phyloP scores from a whole-genome alignment of 2,113 vertebrate genomes.

The Caracal caracal region DNA sequence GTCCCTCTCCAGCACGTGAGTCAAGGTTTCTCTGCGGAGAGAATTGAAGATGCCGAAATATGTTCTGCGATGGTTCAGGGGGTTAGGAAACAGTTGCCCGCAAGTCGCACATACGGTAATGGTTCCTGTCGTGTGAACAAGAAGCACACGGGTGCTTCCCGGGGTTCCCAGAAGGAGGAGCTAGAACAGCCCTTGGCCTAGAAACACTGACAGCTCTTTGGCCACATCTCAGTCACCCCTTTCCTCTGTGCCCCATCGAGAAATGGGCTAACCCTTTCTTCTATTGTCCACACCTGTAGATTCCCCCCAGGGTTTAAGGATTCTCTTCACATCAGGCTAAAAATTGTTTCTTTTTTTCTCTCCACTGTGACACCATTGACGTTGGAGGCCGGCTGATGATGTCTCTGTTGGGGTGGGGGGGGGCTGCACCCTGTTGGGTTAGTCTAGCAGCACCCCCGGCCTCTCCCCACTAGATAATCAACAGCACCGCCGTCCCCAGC shows the following conservation, averaged over 20 bases:
- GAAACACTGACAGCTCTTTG: background rate
- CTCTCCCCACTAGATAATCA: too few relatives aligned
- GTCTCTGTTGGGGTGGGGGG: background rate
- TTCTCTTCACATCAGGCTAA: background rate
- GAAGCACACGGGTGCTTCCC: background rate
- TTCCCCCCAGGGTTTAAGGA: background rate
- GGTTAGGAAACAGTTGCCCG: background rate
- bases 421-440: background rate
- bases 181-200: background rate
- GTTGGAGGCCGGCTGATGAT: background rate
- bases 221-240: background rate
- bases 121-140: background rate
- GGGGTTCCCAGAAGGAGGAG: background rate
- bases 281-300: background rate
- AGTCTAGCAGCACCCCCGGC: too few relatives aligned
- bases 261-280: background rate
- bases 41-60: background rate
- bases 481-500: too few relatives aligned
- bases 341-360: background rate
- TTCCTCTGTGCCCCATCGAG: background rate
- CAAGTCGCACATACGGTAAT: background rate
- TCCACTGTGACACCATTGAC: too few relatives aligned
- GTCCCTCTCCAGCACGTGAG: background rate
- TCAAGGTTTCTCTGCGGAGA: background rate
- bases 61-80: background rate